Conservation (phyloP, 2,113 vertebrate species). For the Lipophrys pholis region DNA sequence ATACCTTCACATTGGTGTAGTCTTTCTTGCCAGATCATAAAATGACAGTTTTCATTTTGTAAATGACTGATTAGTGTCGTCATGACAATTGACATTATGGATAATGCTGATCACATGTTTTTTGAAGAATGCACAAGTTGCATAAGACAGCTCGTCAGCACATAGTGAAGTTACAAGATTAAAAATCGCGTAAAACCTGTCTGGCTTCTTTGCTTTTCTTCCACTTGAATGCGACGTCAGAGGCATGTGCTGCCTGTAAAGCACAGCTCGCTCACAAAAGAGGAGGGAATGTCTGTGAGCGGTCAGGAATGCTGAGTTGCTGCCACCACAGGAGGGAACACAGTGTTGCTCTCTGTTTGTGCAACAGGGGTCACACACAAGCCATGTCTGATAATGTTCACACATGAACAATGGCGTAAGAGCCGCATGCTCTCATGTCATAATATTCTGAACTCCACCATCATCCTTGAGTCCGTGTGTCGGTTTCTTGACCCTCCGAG, state of each 20-base stretch:
- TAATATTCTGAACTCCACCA: background rate
- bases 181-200: constrained; percentile 1
- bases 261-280: background rate
- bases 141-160: background rate
- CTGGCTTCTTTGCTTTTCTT: background rate
- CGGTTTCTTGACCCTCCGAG: constrained; percentile 1
- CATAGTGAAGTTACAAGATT: background rate
- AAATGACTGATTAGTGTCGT: too few species aligned
- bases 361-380: constrained; percentile 10
- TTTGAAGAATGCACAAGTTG: too few species aligned
- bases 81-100: too few species aligned
- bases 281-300: background rate
- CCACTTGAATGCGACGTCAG: background rate
- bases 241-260: background rate
- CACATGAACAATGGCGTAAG: background rate
- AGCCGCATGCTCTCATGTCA: background rate
- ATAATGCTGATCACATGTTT: too few species aligned
- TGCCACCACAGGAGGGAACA: background rate
- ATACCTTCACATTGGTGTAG: constrained; percentile 12
- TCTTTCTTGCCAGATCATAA: background rate
- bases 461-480: background rate
- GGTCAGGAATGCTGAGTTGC: constrained; percentile 17
- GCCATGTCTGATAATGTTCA: background rate
- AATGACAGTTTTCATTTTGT: background rate
- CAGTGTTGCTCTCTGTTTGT: background rate